phyloP scores from a whole-genome alignment of 2,113 vertebrate species.

The Protomyctophum bolini region DNA sequence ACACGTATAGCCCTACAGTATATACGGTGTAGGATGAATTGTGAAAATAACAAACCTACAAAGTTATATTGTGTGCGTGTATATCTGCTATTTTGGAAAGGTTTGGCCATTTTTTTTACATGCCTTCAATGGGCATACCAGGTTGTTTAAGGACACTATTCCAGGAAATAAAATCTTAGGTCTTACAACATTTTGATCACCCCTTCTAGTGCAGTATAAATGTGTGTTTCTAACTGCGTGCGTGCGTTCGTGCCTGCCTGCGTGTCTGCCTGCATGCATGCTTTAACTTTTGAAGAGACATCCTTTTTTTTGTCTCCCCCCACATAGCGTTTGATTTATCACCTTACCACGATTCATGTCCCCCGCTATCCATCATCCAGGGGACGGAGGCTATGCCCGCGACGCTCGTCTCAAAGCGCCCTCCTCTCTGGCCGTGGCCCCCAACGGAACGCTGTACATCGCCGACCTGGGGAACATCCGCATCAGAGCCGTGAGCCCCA shows the following conservation, averaged over 20 bases:
- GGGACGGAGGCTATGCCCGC: constrained; percentile 94
- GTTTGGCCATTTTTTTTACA: too few species aligned
- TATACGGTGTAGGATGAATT: too few species aligned
- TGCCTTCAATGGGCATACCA: too few species aligned
- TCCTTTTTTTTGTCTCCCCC: background rate
- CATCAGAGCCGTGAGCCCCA: constrained; percentile 88
- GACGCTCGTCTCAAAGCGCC: constrained; percentile 95
- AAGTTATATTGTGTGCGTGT: too few species aligned
- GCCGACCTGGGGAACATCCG: constrained; percentile 95
- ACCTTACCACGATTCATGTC: background rate
- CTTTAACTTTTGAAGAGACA: constrained; percentile 25
- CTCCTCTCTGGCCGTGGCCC: constrained; percentile 90
- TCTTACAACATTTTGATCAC: too few species aligned
- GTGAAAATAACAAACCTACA: too few species aligned
- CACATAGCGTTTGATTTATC: background rate
- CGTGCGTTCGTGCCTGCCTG: constrained; percentile 2
- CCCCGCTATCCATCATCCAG: constrained; percentile 63
- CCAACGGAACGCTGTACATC: constrained; percentile 91
- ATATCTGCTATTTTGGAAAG: too few species aligned
- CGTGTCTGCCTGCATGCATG: constrained; percentile 5
- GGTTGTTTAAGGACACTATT: too few species aligned
- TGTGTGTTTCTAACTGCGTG: background rate
- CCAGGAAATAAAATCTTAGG: too few species aligned
- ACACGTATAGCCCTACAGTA: too few species aligned
- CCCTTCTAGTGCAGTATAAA: constrained; percentile 2